A percentile compares a stretch with the other conserved stretches of the same genome.
Conservation (phyloP, 2,797 vertebrate genomes). For the Coilia nasus region DNA sequence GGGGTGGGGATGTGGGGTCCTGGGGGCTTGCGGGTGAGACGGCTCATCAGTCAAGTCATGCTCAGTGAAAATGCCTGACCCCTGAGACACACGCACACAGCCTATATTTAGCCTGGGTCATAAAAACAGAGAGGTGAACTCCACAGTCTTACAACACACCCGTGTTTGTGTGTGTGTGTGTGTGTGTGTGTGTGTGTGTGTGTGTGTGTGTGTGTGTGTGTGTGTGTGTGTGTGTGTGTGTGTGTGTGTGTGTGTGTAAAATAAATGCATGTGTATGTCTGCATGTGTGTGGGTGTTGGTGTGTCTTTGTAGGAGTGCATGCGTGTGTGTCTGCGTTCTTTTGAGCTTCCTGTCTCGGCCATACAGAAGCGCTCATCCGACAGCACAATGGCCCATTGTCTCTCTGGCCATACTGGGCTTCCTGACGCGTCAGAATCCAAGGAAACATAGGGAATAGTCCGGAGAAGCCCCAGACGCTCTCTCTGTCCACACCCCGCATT, state of each 20-base stretch:
- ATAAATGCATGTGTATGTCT: background rate
- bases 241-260: conserved; percentile 22
- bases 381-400: conserved; percentile 68
- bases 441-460: conserved; percentile 56
- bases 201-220: conserved; percentile 11
- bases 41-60: conserved; percentile 42
- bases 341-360: conserved; percentile 49
- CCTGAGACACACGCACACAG: conserved; percentile 33
- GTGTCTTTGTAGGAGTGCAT: background rate
- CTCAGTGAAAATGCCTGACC: conserved; percentile 36
- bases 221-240: conserved; percentile 18
- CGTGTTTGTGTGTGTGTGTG: conserved; percentile 33
- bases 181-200: conserved; percentile 30
- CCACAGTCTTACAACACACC: conserved; percentile 17
- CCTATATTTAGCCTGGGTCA: conserved; percentile 49
- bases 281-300: conserved; percentile 29
- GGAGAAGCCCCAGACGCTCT: conserved; percentile 35
- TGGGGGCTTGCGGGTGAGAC: conserved; percentile 12
- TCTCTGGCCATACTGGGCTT: conserved; percentile 57
- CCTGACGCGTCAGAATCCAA: conserved; percentile 60
- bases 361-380: conserved; percentile 55
- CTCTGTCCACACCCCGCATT: conserved; percentile 34
- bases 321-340: background rate
- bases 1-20: conserved; percentile 10
- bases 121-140: conserved; percentile 48